Evolutionary conservation across 2,797 vertebrate genomes (phyloP).

Genomic region (Hoplostethus mediterraneus): DNA sequence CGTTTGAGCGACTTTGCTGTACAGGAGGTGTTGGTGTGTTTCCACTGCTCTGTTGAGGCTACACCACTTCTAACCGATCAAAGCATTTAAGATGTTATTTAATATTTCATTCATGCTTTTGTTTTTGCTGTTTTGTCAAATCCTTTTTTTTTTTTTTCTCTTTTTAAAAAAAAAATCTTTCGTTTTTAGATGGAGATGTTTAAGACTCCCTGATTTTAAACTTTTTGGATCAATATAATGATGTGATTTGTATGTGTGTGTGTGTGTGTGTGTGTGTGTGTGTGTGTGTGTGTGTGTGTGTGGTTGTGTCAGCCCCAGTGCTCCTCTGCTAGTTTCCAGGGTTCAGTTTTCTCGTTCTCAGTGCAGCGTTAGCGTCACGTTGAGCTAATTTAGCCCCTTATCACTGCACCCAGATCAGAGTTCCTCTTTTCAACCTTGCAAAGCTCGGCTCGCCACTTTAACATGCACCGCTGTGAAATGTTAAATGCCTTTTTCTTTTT

Average conservation of each 20-base stretch:
- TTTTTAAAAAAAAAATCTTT: conserved; percentile 34
- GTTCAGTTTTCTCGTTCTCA: too few relatives aligned
- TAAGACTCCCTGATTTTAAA: conserved; percentile 45
- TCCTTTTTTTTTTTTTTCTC: conserved; percentile 33
- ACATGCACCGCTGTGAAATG: too few relatives aligned
- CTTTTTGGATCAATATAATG: conserved; percentile 26
- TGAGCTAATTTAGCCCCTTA: too few relatives aligned
- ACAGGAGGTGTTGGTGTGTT: conserved; percentile 17
- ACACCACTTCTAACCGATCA: conserved; percentile 56
- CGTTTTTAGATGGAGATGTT: conserved; percentile 24
- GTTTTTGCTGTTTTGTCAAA: conserved; percentile 30
- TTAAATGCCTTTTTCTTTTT: too few relatives aligned
- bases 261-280: background rate
- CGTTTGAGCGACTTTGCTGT: conserved; percentile 17
- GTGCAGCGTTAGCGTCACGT: too few relatives aligned
- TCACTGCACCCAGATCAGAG: too few relatives aligned
- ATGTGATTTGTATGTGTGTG: background rate
- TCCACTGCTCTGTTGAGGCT: conserved; percentile 50
- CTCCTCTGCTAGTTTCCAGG: background rate
- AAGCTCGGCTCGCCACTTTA: too few relatives aligned
- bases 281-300: too few relatives aligned
- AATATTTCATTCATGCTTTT: conserved; percentile 68
- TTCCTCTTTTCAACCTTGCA: too few relatives aligned
- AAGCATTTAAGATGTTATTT: conserved; percentile 65
- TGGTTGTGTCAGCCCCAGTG: background rate